phyloP scores from a whole-genome alignment of 2,113 vertebrate genomes.

The Furnarius figulus region DNA sequence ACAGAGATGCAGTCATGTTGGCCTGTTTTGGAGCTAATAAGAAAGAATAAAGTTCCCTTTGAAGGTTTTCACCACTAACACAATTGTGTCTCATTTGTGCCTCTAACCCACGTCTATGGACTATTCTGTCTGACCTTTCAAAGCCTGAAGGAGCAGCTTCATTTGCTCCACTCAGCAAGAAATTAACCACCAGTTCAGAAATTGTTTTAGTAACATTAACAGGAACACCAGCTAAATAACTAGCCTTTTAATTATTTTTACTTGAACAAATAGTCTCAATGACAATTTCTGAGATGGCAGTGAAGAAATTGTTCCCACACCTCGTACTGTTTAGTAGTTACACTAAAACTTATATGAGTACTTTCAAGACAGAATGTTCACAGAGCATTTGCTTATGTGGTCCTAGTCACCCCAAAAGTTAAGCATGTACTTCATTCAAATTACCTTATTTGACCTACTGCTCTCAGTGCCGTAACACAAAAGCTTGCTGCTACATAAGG shows the following conservation, averaged over 20 bases:
- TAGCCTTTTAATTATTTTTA: neutral
- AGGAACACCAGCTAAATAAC: neutral
- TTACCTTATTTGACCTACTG: neutral
- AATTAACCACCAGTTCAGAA: neutral
- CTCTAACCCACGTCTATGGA: conserved; percentile 8
- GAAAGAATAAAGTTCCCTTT: neutral
- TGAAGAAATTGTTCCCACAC: neutral
- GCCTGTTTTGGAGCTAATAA: neutral
- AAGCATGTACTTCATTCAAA: neutral
- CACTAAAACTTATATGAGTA: neutral
- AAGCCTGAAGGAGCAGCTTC: neutral
- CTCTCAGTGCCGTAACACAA: neutral
- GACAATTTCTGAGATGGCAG: neutral
- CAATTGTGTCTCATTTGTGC: neutral
- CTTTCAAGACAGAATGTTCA: neutral
- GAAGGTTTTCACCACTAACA: neutral
- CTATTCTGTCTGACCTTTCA: neutral
- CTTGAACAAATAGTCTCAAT: neutral
- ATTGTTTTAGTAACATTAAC: neutral
- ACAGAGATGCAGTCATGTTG: neutral
- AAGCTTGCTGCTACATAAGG: neutral
- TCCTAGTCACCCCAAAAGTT: neutral
- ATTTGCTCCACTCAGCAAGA: neutral
- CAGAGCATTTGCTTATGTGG: neutral
- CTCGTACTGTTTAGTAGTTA: neutral